Conservation (phyloP, 2,113 vertebrate genomes). For the Rissa tridactyla region DNA sequence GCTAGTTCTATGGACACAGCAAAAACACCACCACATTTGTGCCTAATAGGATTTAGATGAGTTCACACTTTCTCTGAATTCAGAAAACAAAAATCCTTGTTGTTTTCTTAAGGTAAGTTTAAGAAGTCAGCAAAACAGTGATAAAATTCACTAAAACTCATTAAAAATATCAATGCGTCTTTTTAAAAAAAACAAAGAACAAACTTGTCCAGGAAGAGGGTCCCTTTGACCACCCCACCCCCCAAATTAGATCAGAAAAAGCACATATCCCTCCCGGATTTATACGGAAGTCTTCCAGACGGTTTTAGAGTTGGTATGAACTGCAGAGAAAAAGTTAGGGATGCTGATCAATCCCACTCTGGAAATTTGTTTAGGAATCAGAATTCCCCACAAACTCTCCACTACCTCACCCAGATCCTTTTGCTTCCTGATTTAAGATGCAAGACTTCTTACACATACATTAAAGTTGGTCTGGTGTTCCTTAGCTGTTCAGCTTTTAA, state of each 20-base stretch:
- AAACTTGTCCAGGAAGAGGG: background rate
- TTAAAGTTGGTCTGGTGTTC: background rate
- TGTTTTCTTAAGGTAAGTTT: background rate
- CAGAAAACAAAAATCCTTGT: background rate
- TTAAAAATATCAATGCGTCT: background rate
- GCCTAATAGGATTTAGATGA: background rate
- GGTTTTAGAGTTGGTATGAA: background rate
- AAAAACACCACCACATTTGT: background rate
- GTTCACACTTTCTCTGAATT: background rate
- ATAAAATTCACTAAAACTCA: background rate
- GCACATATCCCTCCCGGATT: background rate
- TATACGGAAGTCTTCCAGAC: background rate
- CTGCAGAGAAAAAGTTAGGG: background rate
- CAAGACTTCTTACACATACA: background rate
- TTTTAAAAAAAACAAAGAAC: background rate
- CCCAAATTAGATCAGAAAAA: background rate
- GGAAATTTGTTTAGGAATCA: background rate
- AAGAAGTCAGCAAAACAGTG: background rate
- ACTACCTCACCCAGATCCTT: background rate
- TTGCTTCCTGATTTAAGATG: background rate
- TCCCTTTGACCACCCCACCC: background rate
- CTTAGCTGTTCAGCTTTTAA: background rate
- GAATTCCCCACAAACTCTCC: background rate
- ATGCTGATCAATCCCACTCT: background rate
- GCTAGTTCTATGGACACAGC: background rate